A percentile compares a stretch with the other conserved stretches of the same genome.
Evolutionary conservation across 2,113 vertebrate genomes (phyloP).

Genomic region (Esox niger): DNA sequence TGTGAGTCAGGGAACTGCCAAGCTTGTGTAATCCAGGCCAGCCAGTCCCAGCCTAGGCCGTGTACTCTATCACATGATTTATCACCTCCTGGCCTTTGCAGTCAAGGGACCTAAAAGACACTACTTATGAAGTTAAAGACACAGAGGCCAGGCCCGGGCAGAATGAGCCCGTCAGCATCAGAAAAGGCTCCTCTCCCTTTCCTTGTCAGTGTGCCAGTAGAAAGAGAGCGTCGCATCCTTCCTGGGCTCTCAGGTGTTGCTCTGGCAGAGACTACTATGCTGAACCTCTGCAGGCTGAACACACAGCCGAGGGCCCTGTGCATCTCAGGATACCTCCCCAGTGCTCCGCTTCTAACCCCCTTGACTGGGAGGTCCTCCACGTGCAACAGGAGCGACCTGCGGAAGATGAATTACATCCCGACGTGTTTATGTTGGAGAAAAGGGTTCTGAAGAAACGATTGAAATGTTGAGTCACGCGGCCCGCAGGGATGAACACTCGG

Average conservation of each 20-base stretch:
- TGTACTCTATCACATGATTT: slow-evolving; percentile 29
- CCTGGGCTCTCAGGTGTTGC: slow-evolving; percentile 27
- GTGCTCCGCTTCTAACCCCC: slow-evolving; percentile 19
- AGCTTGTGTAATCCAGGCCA: neutral
- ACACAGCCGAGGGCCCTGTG: slow-evolving; percentile 24
- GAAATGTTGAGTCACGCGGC: neutral
- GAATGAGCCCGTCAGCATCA: slow-evolving; percentile 4
- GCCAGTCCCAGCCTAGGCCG: neutral
- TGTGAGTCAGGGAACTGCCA: slow-evolving; percentile 22
- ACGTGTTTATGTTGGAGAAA: neutral
- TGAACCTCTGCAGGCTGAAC: neutral
- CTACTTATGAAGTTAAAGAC: slow-evolving; percentile 8
- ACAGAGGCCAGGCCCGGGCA: slow-evolving; percentile 18
- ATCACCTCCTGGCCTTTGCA: slow-evolving; percentile 4
- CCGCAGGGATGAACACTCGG: neutral
- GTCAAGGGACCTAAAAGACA: slow-evolving; percentile 21
- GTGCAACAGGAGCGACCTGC: slow-evolving; percentile 33
- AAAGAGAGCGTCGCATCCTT: slow-evolving; percentile 25
- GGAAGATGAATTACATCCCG: slow-evolving; percentile 40
- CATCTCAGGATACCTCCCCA: slow-evolving; percentile 40
- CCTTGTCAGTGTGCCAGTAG: slow-evolving; percentile 43
- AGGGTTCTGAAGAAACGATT: neutral
- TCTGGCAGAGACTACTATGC: slow-evolving; percentile 12
- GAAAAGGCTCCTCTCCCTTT: slow-evolving; percentile 15
- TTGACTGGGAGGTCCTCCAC: slow-evolving; percentile 34